Conservation (phyloP, 2,113 vertebrate genomes). For the Pavo muticus region DNA sequence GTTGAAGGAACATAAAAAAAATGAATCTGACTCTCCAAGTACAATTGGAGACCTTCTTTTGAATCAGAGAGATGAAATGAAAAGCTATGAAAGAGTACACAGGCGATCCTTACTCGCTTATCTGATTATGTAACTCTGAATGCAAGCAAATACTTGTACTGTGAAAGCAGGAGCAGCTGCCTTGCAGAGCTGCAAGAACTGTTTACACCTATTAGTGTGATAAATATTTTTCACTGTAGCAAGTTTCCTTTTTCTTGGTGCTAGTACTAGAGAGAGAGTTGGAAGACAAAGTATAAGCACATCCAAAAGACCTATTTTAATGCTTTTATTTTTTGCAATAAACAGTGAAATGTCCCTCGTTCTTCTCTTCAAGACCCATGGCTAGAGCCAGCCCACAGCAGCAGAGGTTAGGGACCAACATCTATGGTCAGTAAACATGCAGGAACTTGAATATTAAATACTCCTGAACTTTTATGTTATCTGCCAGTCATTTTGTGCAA, state of each 20-base stretch:
- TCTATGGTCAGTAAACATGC: background rate
- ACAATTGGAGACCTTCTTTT: background rate
- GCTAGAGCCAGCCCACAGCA: background rate
- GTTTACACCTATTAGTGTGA: background rate
- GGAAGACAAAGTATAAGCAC: background rate
- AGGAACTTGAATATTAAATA: background rate
- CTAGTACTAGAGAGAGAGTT: background rate
- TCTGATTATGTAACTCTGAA: background rate
- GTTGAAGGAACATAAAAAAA: slow-evolving; percentile 8
- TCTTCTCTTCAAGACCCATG: background rate
- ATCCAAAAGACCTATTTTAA: background rate
- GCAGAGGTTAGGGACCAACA: background rate
- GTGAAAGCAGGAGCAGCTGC: background rate
- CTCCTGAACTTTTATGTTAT: background rate
- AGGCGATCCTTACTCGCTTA: background rate
- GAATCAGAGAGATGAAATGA: background rate
- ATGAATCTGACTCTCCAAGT: background rate
- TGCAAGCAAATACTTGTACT: background rate
- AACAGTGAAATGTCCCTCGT: background rate
- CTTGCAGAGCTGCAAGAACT: background rate
- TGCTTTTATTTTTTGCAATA: background rate
- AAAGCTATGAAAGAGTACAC: background rate
- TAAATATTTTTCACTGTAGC: slow-evolving; percentile 2
- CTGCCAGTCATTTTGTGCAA: background rate
- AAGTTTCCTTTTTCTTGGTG: background rate